These are phyloP conservation scores for Electrophaes corylata DNA, from an alignment of 2,888 invertebrate genomes.

Conservation along the genomic window DNA sequence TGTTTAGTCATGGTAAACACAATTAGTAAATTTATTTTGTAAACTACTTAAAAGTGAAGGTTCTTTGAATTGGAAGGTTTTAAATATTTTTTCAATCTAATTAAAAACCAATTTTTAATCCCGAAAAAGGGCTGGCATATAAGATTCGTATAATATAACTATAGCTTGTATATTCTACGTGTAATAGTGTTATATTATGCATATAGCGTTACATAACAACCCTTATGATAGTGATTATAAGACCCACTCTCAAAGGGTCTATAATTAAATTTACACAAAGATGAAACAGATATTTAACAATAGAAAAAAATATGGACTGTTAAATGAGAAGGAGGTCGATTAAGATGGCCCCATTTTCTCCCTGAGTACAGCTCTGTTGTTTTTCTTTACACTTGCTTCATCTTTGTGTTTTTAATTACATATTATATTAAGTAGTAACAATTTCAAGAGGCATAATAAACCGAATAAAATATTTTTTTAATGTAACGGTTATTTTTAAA, in stretches of 20 bases:
- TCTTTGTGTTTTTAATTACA: conserved; percentile 32
- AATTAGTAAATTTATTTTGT: neutral
- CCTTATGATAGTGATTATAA: conserved; percentile 65
- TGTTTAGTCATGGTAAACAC: neutral
- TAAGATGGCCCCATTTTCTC: conserved; percentile 14
- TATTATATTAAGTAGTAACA: conserved; percentile 63
- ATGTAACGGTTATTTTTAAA: conserved; percentile 20
- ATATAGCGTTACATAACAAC: conserved; percentile 74
- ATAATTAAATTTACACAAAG: conserved; percentile 43
- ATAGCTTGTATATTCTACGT: conserved; percentile 73
- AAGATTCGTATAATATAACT: conserved; percentile 73
- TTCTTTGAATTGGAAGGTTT: neutral
- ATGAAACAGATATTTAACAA: conserved; percentile 7
- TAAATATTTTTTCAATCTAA: neutral
- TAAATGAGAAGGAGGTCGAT: conserved; percentile 3
- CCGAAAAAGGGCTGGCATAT: conserved; percentile 73
- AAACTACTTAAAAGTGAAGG: neutral
- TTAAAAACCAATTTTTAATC: neutral
- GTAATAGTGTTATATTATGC: conserved; percentile 74
- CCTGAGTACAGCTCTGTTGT: conserved; percentile 16
- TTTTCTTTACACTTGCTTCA: conserved; percentile 14
- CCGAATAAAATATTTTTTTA: conserved; percentile 33
- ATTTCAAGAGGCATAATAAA: conserved; percentile 68
- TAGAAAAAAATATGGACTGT: conserved; percentile 9
- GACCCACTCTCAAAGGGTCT: conserved; percentile 51